phyloP scores from a whole-genome alignment of 2,888 invertebrate species.

The Nysson spinosus region DNA sequence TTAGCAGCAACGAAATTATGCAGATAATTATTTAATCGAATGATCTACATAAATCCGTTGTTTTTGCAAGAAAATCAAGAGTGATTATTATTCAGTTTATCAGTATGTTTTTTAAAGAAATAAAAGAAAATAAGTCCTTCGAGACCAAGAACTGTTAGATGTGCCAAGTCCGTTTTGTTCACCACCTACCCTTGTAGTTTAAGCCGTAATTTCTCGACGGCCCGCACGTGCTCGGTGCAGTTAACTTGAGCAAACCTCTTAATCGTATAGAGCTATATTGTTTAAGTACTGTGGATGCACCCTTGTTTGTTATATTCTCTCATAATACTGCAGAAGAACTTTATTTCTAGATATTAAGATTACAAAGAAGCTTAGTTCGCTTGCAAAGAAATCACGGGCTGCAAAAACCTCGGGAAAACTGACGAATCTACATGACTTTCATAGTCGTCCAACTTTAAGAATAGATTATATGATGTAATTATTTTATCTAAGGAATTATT shows the following conservation, averaged over 20 bases:
- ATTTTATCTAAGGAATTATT: too few relatives aligned
- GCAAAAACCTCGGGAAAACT: slow-evolving; percentile 2
- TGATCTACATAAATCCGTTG: background rate
- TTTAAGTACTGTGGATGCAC: slow-evolving; percentile 36
- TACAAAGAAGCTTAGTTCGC: slow-evolving; percentile 19
- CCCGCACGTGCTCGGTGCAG: slow-evolving; percentile 22
- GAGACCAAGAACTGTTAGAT: too few relatives aligned
- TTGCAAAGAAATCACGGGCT: slow-evolving; percentile 6
- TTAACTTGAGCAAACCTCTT: slow-evolving; percentile 33
- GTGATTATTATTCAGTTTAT: too few relatives aligned
- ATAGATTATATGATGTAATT: too few relatives aligned
- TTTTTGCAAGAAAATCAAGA: too few relatives aligned
- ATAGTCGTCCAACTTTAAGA: too few relatives aligned
- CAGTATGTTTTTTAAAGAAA: too few relatives aligned
- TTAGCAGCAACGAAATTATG: too few relatives aligned
- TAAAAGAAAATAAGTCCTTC: too few relatives aligned
- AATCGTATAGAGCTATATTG: slow-evolving; percentile 44
- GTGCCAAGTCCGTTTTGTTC: slow-evolving; percentile 42
- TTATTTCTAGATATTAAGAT: slow-evolving; percentile 20
- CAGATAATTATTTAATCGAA: background rate
- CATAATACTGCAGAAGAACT: slow-evolving; percentile 27
- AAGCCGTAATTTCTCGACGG: slow-evolving; percentile 42
- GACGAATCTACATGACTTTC: too few relatives aligned
- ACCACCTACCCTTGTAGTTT: slow-evolving; percentile 36
- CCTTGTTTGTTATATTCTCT: slow-evolving; percentile 40